Percentiles rank a stretch among this genome's conserved stretches.
Conservation (phyloP, 2,797 vertebrate species). For the Pelochelys cantorii region DNA sequence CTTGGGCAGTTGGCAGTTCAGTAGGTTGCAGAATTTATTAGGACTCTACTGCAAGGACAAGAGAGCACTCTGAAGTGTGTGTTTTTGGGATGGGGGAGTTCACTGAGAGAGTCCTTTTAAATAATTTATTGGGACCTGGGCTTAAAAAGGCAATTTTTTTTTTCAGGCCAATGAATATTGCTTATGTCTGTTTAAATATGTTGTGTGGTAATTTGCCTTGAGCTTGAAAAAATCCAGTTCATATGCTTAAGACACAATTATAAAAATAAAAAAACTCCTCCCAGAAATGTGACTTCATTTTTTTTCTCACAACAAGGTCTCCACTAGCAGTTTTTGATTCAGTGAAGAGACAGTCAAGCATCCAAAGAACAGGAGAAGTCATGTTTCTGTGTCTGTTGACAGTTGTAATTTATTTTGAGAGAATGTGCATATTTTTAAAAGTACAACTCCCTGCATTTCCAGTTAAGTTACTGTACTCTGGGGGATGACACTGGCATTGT, state of each 20-base stretch:
- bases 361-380: not conserved
- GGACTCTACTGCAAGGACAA: not conserved
- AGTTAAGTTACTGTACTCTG: conserved; percentile 28
- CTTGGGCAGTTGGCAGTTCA: not conserved
- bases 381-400: not conserved
- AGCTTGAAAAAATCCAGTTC: not conserved
- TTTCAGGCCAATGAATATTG: not conserved
- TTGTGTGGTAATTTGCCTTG: not conserved
- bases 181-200: not conserved
- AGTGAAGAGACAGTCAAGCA: not conserved
- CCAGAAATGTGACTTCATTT: not conserved
- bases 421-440: not conserved
- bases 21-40: accelerated
- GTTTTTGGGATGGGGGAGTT: not conserved
- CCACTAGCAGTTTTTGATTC: not conserved
- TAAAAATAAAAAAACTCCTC: not conserved
- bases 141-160: not conserved
- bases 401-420: conserved; percentile 14
- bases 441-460: not conserved
- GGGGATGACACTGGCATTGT: not conserved
- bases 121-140: not conserved
- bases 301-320: not conserved
- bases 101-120: not conserved
- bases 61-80: accelerated
- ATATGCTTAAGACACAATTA: conserved; percentile 1